Evolutionary conservation across 2,797 vertebrate species (phyloP).

Genomic region (Rallus crepitans): DNA sequence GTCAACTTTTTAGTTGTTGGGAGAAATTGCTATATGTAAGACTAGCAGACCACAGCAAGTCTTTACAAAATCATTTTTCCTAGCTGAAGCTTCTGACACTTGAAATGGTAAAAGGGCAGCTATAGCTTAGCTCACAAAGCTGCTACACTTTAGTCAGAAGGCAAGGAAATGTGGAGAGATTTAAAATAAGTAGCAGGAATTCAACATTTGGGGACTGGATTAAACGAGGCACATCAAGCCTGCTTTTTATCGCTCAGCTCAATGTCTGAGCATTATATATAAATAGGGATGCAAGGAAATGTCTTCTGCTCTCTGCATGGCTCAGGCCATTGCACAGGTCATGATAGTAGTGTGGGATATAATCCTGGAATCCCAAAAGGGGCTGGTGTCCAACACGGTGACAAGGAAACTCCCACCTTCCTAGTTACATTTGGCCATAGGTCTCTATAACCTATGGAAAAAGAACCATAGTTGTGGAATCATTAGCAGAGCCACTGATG

Average conservation of each 20-base stretch:
- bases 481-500: not conserved
- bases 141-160: not conserved
- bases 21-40: not conserved
- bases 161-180: not conserved
- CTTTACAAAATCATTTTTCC: not conserved
- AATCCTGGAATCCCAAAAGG: not conserved
- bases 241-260: not conserved
- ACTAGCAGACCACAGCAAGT: not conserved
- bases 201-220: not conserved
- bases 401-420: not conserved
- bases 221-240: not conserved
- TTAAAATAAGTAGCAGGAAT: conserved; percentile 14
- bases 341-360: not conserved
- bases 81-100: not conserved
- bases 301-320: not conserved
- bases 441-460: not conserved
- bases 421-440: not conserved
- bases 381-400: not conserved
- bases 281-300: not conserved
- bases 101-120: not conserved
- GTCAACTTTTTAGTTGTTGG: not conserved
- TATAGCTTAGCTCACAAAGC: not conserved
- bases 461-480: not conserved
- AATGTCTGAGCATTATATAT: not conserved
- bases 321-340: not conserved